phyloP scores from a whole-genome alignment of 2,888 invertebrate genomes.

The Apocheima hispidaria region DNA sequence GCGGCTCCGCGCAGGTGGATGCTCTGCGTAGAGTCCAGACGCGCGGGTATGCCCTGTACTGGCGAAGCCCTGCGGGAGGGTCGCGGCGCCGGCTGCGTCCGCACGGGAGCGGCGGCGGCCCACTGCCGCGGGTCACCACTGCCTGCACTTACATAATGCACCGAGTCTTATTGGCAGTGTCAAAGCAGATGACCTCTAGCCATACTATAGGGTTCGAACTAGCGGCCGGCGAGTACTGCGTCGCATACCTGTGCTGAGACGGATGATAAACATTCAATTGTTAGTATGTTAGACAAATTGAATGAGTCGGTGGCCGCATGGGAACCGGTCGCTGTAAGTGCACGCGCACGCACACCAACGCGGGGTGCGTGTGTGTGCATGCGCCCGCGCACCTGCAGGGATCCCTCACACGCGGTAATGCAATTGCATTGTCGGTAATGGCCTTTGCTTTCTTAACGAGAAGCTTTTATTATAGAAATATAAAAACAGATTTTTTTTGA shows the following conservation, averaged over 20 bases:
- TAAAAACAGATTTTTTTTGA: no score
- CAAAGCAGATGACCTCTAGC: no score
- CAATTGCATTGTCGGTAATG: not conserved
- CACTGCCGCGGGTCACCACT: not conserved
- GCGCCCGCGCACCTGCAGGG: not conserved
- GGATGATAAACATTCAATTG: slow-evolving; percentile 49
- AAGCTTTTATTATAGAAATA: no score
- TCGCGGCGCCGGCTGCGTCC: no score
- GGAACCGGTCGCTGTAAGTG: slow-evolving; percentile 55
- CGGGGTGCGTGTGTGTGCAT: slow-evolving; percentile 7
- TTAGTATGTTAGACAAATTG: slow-evolving; percentile 64
- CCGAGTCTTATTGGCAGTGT: not conserved
- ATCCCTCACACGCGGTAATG: not conserved
- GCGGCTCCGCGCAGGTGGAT: not conserved
- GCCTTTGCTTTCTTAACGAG: no score
- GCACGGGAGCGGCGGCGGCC: no score
- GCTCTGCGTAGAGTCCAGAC: not conserved
- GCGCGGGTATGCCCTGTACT: not conserved
- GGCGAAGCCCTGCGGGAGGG: no score
- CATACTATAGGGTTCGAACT: no score
- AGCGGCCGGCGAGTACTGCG: not conserved
- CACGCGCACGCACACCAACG: slow-evolving; percentile 28
- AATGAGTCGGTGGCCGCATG: slow-evolving; percentile 55
- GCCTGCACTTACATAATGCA: not conserved
- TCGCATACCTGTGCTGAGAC: slow-evolving; percentile 43